These are phyloP conservation scores for Callipepla californica DNA, from an alignment of 2,113 vertebrate genomes.

Conservation along the genomic window DNA sequence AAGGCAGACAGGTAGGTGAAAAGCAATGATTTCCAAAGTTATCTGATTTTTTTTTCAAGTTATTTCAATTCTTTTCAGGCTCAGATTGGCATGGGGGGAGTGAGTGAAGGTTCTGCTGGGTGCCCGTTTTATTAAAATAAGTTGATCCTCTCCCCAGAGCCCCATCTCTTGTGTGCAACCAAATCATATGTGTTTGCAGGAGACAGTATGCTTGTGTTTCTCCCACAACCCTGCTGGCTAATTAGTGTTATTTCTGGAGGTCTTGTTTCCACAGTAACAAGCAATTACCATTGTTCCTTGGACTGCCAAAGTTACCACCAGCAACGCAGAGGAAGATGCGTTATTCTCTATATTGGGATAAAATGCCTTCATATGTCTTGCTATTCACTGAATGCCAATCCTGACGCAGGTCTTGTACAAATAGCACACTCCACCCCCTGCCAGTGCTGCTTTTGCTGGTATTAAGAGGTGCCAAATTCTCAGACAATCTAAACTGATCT, in stretches of 20 bases:
- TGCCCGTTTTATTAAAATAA: slow-evolving; percentile 12
- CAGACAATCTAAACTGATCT: slow-evolving; percentile 39
- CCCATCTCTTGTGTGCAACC: slow-evolving; percentile 15
- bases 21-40: not conserved
- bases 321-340: slow-evolving; percentile 74
- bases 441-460: slow-evolving; percentile 54
- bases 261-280: slow-evolving; percentile 83
- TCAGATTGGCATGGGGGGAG: not conserved
- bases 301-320: slow-evolving; percentile 77
- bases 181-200: slow-evolving; percentile 66
- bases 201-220: slow-evolving; percentile 69
- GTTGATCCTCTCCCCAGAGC: slow-evolving; percentile 1
- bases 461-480: slow-evolving; percentile 57
- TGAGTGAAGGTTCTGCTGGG: not conserved
- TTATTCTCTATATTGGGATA: slow-evolving; percentile 77
- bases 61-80: not conserved
- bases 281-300: slow-evolving; percentile 80
- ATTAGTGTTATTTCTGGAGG: slow-evolving; percentile 80
- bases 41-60: not conserved
- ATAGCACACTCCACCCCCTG: slow-evolving; percentile 61
- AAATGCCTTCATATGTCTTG: slow-evolving; percentile 74
- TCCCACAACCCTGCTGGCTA: slow-evolving; percentile 73
- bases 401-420: slow-evolving; percentile 70
- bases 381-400: slow-evolving; percentile 74
- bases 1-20: not conserved